These are phyloP conservation scores for Lipophrys pholis DNA, from an alignment of 2,113 vertebrate genomes.

Conservation along the genomic window DNA sequence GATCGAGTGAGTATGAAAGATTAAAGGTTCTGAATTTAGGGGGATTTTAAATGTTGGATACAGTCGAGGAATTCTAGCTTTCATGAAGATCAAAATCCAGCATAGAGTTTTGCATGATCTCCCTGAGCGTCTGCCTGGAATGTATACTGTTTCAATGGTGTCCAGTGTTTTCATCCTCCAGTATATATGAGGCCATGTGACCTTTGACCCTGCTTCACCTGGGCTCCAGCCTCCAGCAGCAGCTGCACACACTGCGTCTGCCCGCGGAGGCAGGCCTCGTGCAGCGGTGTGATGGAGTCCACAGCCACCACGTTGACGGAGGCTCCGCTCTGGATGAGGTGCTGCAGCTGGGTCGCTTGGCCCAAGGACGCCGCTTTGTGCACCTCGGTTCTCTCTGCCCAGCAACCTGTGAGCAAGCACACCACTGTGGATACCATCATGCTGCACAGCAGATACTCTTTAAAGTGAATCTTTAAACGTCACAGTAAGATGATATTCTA, in stretches of 20 bases:
- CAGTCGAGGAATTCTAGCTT: no score
- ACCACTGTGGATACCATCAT: conserved; percentile 76
- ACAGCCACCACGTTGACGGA: conserved; percentile 91
- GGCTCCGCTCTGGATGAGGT: conserved; percentile 87
- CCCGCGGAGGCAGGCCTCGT: conserved; percentile 79
- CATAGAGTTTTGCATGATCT: no score
- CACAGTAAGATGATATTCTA: no score
- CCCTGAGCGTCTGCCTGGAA: no score
- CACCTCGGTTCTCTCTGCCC: conserved; percentile 90
- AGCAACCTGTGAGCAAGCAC: conserved; percentile 81
- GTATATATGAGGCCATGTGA: no score
- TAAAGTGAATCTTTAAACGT: background rate
- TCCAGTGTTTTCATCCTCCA: no score
- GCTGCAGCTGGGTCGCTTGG: conserved; percentile 80
- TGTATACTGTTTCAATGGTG: no score
- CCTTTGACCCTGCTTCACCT: conserved; percentile 76
- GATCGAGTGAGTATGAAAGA: no score
- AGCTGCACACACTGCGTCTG: conserved; percentile 75
- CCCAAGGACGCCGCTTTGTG: conserved; percentile 89
- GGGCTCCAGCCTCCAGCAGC: conserved; percentile 84
- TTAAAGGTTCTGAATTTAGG: no score
- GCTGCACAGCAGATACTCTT: no score
- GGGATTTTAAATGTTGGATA: no score
- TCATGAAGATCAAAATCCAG: no score
- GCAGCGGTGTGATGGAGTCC: conserved; percentile 83